Evolutionary conservation across 2,113 vertebrate species (phyloP).

Genomic region (Mormyrus iriodes): DNA sequence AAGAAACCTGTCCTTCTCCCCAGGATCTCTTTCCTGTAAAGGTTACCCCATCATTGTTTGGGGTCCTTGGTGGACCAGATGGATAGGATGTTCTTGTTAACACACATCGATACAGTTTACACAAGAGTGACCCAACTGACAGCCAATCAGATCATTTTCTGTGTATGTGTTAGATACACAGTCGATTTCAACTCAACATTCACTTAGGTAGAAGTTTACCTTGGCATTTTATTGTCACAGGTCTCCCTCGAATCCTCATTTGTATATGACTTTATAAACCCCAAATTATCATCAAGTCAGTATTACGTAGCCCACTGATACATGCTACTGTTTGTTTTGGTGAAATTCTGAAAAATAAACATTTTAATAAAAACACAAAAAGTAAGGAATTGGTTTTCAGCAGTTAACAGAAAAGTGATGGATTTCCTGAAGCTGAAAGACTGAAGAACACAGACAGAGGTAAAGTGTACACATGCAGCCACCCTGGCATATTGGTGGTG

Average conservation of each 20-base stretch:
- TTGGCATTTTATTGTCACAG: too few species aligned
- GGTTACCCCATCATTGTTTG: neutral
- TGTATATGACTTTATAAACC: too few species aligned
- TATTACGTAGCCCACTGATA: neutral
- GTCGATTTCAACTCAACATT: neutral
- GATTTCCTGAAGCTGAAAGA: neutral
- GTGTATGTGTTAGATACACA: neutral
- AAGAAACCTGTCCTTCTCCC: neutral
- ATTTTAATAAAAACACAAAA: neutral
- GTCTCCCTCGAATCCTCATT: neutral
- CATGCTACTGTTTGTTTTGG: neutral
- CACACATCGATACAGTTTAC: neutral
- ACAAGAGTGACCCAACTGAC: neutral
- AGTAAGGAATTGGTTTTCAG: neutral
- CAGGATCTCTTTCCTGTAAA: neutral
- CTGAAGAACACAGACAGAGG: neutral
- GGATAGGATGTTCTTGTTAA: neutral
- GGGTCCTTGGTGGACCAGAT: neutral
- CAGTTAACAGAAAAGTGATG: neutral
- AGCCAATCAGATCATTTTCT: neutral
- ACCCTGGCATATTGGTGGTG: neutral
- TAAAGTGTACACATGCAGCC: neutral
- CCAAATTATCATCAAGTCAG: too few species aligned
- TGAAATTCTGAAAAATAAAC: neutral
- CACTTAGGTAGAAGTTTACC: neutral